These are phyloP conservation scores for Amphimedon queenslandica DNA, from an alignment of 37 sponge, comb jelly and placozoan species.

Conservation along the genomic window DNA sequence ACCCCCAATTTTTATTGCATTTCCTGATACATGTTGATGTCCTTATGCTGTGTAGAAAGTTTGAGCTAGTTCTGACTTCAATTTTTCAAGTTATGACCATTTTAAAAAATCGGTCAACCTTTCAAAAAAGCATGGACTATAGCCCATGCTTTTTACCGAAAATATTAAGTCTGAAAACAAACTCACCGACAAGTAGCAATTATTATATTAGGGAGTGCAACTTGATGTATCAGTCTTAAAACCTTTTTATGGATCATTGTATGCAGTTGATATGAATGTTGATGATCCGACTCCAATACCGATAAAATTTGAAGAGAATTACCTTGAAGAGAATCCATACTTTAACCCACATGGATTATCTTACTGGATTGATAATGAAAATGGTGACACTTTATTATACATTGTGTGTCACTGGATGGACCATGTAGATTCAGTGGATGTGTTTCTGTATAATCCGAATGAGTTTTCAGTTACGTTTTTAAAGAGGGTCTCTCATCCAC, in stretches of 20 bases:
- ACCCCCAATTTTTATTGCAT: too few relatives aligned
- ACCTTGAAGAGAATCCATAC: background rate
- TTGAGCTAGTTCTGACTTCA: too few relatives aligned
- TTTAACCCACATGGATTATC: slow-evolving; percentile 37
- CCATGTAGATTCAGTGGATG: slow-evolving; percentile 12
- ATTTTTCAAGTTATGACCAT: too few relatives aligned
- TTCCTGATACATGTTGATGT: too few relatives aligned
- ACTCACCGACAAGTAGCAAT: too few relatives aligned
- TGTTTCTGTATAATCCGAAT: slow-evolving; percentile 15
- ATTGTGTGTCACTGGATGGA: slow-evolving; percentile 23
- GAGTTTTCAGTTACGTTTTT: background rate
- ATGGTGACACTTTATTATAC: slow-evolving; percentile 25
- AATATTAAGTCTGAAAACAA: too few relatives aligned
- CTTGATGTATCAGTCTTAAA: too few relatives aligned
- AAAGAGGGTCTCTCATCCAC: slow-evolving; percentile 1
- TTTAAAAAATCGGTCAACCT: too few relatives aligned
- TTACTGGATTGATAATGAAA: slow-evolving; percentile 30
- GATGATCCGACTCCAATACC: background rate
- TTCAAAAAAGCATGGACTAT: too few relatives aligned
- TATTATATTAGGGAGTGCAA: too few relatives aligned
- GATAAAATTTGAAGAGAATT: slow-evolving; percentile 1
- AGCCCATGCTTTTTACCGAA: too few relatives aligned
- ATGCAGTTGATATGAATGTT: slow-evolving; percentile 18
- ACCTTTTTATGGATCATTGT: slow-evolving; percentile 5
- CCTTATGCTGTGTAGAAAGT: too few relatives aligned